Conservation (phyloP, 2,888 invertebrate species). For the Eupithecia abbreviata region DNA sequence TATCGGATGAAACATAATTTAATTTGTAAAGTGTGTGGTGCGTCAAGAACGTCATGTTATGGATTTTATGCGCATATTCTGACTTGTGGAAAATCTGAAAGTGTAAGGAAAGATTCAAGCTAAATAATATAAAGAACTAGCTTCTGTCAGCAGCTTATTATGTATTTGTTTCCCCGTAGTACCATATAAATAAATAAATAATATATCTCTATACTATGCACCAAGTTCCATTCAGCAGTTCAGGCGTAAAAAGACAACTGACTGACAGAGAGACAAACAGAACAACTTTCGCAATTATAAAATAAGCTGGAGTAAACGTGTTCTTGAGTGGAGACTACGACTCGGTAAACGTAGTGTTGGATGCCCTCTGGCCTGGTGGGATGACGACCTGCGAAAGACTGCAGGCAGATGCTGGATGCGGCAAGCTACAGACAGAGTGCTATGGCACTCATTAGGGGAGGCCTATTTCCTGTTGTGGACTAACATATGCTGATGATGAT, state of each 20-base stretch:
- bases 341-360: no score
- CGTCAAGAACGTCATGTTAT: conserved; percentile 76
- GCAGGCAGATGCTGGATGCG: no score
- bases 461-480: no score
- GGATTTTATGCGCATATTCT: conserved; percentile 86
- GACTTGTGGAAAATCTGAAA: conserved; percentile 80
- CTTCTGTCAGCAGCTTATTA: background rate
- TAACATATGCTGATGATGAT: no score
- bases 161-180: background rate
- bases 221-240: background rate
- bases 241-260: background rate
- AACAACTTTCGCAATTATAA: background rate
- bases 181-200: no score
- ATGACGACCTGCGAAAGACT: no score
- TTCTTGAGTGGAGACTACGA: no score
- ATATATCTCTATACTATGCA: background rate
- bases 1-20: conserved; percentile 74
- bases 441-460: no score
- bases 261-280: background rate
- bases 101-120: conserved; percentile 10
- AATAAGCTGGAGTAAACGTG: no score
- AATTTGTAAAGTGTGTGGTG: conserved; percentile 81
- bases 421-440: no score
- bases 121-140: background rate
- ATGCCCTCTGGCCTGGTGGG: no score